A percentile compares a stretch with the other conserved stretches of the same genome.
Conservation (phyloP, 2,888 invertebrate genomes). For the Venustoraphidia nigricollis region DNA sequence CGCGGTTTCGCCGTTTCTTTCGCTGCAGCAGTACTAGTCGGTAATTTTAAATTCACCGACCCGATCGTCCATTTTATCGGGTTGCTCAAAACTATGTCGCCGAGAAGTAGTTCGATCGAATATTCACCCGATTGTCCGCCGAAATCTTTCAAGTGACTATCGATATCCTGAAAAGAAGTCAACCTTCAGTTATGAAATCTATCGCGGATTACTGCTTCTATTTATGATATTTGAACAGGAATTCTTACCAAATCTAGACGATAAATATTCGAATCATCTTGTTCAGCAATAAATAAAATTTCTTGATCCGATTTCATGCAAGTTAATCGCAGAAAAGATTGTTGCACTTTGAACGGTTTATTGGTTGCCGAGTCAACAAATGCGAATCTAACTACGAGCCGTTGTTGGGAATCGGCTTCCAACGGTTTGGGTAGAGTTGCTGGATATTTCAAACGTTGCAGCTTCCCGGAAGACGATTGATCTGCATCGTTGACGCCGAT, state of each 20-base stretch:
- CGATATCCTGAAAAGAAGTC: conserved; percentile 45
- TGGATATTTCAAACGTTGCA: conserved; percentile 57
- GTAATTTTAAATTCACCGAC: conserved; percentile 57
- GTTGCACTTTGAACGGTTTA: conserved; percentile 61
- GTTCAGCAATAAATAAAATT: conserved; percentile 87
- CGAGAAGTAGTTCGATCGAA: conserved; percentile 69
- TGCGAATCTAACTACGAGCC: conserved; percentile 62
- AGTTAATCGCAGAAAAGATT: conserved; percentile 71
- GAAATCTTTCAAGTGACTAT: conserved; percentile 64
- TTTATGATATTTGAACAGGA: conserved; percentile 1
- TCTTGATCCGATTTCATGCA: conserved; percentile 55
- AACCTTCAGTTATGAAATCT: conserved; percentile 1
- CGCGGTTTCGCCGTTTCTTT: conserved; percentile 20
- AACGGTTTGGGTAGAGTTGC: conserved; percentile 51
- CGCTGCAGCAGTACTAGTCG: conserved; percentile 16
- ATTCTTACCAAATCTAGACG: conserved; percentile 73
- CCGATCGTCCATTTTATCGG: conserved; percentile 80
- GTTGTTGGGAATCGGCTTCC: conserved; percentile 79
- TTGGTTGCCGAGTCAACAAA: conserved; percentile 53
- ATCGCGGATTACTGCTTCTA: background rate
- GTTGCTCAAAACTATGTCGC: conserved; percentile 81
- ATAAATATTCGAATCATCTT: conserved; percentile 60
- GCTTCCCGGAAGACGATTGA: conserved; percentile 67
- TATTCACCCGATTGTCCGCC: conserved; percentile 62
- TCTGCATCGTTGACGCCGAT: conserved; percentile 83